Conservation (phyloP, 2,797 vertebrate genomes). For the Rhynchonycteris naso region DNA sequence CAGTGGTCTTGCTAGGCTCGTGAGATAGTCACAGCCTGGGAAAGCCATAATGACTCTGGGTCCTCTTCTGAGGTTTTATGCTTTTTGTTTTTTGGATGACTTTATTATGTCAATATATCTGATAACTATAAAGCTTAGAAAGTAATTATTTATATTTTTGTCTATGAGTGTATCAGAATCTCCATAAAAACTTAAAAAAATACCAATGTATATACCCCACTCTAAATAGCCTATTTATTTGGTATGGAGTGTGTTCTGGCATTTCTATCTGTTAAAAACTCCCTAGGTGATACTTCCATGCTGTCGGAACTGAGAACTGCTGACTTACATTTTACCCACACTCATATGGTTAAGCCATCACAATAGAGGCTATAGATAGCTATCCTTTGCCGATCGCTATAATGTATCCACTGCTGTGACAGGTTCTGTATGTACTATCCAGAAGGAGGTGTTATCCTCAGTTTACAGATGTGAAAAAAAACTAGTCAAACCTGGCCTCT, state of each 20-base stretch:
- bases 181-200: neutral
- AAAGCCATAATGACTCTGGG: neutral
- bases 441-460: neutral
- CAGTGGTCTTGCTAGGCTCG: neutral
- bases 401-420: neutral
- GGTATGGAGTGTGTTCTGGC: neutral
- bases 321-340: neutral
- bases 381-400: neutral
- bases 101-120: neutral
- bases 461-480: neutral
- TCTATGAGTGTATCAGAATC: neutral
- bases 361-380: neutral
- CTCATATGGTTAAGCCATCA: neutral
- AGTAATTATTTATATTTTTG: neutral
- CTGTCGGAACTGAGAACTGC: neutral
- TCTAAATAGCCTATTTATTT: neutral
- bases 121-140: neutral
- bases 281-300: neutral
- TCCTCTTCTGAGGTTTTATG: neutral
- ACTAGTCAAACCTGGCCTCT: neutral
- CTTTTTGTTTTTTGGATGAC: neutral
- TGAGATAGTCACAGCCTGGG: neutral
- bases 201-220: neutral
- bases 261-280: neutral
- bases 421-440: neutral